Evolutionary conservation across 2,888 invertebrate genomes (phyloP), one percentile per base, ranked within the genome.

Genomic region (Gonocerus acuteangulatus): DNA sequence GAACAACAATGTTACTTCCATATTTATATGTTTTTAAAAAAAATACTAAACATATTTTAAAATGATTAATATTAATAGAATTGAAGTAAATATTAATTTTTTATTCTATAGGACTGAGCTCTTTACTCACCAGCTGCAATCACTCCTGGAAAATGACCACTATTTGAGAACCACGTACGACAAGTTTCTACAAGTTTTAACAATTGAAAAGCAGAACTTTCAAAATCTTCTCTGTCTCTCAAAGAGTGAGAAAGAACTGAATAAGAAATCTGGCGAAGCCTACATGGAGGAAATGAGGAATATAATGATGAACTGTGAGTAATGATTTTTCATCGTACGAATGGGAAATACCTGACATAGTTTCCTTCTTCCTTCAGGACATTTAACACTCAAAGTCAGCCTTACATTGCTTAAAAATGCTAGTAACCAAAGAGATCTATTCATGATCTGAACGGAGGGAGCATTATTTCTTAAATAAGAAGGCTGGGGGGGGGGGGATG

Each of bases 41-140:
- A n/a, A n/a, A n/a, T n/a, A n/a, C n/a, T n/a, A n/a, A n/a, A n/a
- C n/a, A n/a, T n/a, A n/a, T n/a, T n/a, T n/a, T n/a, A n/a, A n/a
- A n/a, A n/a, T n/a, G n/a, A n/a, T n/a, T n/a, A n/a, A n/a, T n/a
- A n/a, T n/a, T n/a, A n/a, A n/a, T n/a, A n/a, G n/a, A n/a, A n/a
- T n/a, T n/a, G n/a, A n/a, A n/a, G n/a, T n/a, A n/a, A n/a, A n/a
- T n/a, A 6, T 21, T 56, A 23, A 44, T 21, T 45, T 34, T 27
- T 18, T 47, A n/a, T 34, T 27, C 42, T 34, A 16, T 45, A 57
- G 57, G 27, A 27, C 18, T 32, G 45, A 45, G 32, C 16, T 19
- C 13, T 36, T 57, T 27, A 57, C 19, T 27, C 45, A 57, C 22
- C 42, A 47, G 23, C 19, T 57, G 18, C 27, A 57, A 57, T 21